Base-by-base conservation (phyloP, 2,113 vertebrate genomes). In the Hemiscyllium ocellatum region DNA sequence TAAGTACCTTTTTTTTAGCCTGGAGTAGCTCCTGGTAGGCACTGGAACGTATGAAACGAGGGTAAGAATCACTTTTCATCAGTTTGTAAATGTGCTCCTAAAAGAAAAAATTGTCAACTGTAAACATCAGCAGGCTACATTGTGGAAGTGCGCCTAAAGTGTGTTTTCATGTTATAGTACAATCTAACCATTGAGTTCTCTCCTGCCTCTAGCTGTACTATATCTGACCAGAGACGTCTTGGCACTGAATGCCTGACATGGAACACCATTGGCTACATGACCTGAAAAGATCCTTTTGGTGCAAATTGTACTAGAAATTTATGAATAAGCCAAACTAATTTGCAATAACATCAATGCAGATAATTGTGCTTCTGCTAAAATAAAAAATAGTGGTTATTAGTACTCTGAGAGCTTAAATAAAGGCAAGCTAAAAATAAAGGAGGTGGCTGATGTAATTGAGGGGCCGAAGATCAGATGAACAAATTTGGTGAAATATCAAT, bases 51-150 rank as follows among this genome's bases (percentile, higher is more conserved):
- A 99, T 98, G 98, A 99, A 99, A 97, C 99, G 99, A 96, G 99
- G 99, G 96, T 99, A 99, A 96, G 99, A 99, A 97, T 99, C 99
- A 97, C 99, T 99, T 98, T 99, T 99, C 99, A 99, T 99, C 98
- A 99, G 96, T 97, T 99, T 99, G 98, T 99, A 99, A 98, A 99
- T 99, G 97, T 99, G 99, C 98, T 99, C 99, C 99, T 99, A 97
- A 94, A 97, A 97, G 12, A 96, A 97, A 61, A 86, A 78, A 89
- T 2, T 17, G 20, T 61, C 22, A 33, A 29, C 65, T 94, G 69
- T 52, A 95, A 95, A 95, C 42, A 19, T 50, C 22, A 95, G 68
- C 47, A 72, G 68, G 69, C 37, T 70, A 69, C 19, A 68, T 68
- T 42, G 37, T 20, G 68, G 10, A 68, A 50, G 93, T 70, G 37